phyloP scores from a whole-genome alignment of 2,797 vertebrate species.

The Eospalax fontanierii region DNA sequence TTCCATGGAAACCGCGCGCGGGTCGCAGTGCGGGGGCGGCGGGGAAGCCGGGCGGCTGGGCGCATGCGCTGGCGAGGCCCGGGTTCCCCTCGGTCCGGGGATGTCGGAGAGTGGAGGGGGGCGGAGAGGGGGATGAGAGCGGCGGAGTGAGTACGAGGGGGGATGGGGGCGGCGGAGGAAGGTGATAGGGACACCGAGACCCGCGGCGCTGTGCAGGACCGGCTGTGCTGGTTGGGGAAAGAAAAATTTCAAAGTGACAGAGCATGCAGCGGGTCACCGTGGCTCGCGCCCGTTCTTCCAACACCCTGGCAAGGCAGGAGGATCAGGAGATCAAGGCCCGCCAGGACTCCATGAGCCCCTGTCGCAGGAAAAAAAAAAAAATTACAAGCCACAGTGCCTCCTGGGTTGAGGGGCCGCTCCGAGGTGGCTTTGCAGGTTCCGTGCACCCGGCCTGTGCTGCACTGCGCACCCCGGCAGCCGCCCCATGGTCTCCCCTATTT shows the following conservation, averaged over 20 bases:
- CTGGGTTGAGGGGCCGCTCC: neutral
- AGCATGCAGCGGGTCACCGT: too few relatives aligned
- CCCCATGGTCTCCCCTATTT: neutral
- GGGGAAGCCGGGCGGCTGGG: constrained; percentile 31
- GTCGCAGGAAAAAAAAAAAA: neutral
- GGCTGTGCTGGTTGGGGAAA: too few relatives aligned
- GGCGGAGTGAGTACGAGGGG: too few relatives aligned
- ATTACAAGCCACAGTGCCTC: neutral
- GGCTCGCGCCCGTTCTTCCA: neutral
- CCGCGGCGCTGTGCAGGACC: neutral
- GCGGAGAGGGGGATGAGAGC: neutral
- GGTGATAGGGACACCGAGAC: neutral
- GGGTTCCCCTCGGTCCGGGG: constrained; percentile 55
- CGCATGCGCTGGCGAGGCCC: constrained; percentile 67
- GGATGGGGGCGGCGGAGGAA: neutral
- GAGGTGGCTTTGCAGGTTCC: neutral
- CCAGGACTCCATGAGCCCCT: neutral
- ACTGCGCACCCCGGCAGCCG: too few relatives aligned
- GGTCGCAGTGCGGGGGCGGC: constrained; percentile 17
- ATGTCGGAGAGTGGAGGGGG: too few relatives aligned
- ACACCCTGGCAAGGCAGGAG: too few relatives aligned
- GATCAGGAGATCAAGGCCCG: neutral
- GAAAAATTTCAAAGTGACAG: too few relatives aligned
- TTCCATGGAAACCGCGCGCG: constrained; percentile 81
- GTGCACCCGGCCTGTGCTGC: neutral